Base-by-base conservation (phyloP, 64 coral and sea anemone species). In the Stichodactyla helianthus region DNA sequence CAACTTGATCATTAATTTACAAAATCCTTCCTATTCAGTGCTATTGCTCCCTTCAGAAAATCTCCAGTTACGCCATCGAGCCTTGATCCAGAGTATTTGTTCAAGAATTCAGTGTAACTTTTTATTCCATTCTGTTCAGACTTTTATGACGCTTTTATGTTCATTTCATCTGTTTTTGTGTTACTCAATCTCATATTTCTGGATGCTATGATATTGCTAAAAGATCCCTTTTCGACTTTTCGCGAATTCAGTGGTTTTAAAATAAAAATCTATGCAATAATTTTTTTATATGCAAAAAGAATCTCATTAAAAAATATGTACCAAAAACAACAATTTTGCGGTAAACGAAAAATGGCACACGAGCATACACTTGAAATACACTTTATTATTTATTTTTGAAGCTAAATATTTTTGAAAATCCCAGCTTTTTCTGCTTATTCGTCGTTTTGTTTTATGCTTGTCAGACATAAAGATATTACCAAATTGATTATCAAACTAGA, bases 1-100 rank as follows among this genome's bases (percentile, higher is more conserved):
- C 77, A 52, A 79, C 78, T 81, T 81, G 50, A 6, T 54, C 6
- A 52, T 52, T 81, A 81, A 81, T 81, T 81, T 51, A 81, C 78
- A 81, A 81, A 81, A 52, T 81, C 78, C 52, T 81, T 81, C 78
- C 78, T 81, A 27, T 11, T 31, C 8, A 4, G 1, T 20, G 7
- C 14, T 58, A 9, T 15, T 68, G 0, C n/a, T 8, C 7, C 7
- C n/a, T 26, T 23, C n/a, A 22, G 17, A n/a, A 68, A 22, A 68
- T 74, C 25, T 74, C 25, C 4, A 74, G 10, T 74, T 31, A 31
- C 26, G 19, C 22, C 65, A 1, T 26, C n/a, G 8, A 74, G 2
- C 62, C 19, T 65, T 65, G 59, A 5, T 7, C 8, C 63, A 68
- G 9, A 25, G 18, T 74, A 28, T 74, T 74, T 31, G 26, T 74